phyloP scores from a whole-genome alignment of 1,140 invertebrate species.

The honey bee (Apis mellifera) region DNA sequence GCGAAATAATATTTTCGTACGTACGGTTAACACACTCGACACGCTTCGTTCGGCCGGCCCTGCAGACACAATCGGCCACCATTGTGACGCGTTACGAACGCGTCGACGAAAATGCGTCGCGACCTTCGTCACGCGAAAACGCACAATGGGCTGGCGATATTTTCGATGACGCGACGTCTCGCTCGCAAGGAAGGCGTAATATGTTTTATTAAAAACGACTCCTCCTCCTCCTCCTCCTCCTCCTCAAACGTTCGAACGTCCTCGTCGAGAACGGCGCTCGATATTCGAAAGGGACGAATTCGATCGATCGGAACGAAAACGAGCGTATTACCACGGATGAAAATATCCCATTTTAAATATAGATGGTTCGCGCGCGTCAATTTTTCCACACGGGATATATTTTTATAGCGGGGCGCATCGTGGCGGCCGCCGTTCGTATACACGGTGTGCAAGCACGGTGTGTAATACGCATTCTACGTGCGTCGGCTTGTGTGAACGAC shows the following conservation, averaged over 20 bases:
- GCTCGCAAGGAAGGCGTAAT: not conserved
- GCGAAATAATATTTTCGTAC: conserved; percentile 31
- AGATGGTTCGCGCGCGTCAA: not conserved
- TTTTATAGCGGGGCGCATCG: not conserved
- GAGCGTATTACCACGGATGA: not conserved
- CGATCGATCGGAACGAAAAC: not conserved
- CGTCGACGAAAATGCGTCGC: conserved; percentile 13
- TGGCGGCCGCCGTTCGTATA: not conserved
- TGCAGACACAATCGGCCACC: not conserved
- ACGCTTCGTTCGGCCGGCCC: not conserved
- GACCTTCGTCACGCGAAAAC: conserved; percentile 7
- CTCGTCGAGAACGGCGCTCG: too few relatives aligned
- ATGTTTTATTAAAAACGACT: conserved; percentile 13
- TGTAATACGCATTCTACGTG: not conserved
- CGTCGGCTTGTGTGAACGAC: not conserved
- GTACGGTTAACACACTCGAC: conserved; percentile 4
- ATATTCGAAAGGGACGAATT: not conserved
- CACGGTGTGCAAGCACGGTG: conserved; percentile 12
- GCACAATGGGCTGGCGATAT: conserved; percentile 31
- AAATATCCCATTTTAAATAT: conserved; percentile 24
- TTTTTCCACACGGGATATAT: conserved; percentile 23
- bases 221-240: too few relatives aligned
- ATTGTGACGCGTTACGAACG: conserved; percentile 27
- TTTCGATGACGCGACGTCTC: not conserved
- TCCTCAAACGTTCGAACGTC: too few relatives aligned